Evolutionary conservation across 35 echinoderm and acorn worm species (phyloP), one percentile per base, ranked within the genome.

Genomic region (Patiria miniata): DNA sequence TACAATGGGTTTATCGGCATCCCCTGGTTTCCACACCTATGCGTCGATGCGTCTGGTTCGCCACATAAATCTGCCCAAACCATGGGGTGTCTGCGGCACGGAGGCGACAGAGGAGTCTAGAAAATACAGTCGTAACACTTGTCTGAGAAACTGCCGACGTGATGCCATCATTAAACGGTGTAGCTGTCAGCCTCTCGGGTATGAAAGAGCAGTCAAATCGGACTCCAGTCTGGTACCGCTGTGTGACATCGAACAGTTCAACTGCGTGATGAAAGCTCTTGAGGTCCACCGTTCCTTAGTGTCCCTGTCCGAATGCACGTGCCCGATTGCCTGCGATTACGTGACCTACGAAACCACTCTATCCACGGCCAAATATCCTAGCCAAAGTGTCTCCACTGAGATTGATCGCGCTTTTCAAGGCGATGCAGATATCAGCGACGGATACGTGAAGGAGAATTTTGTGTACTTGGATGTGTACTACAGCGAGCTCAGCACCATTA

Each of bases 401-500:
- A 22, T 19, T 0, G 10, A 18, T 22, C 3, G 7, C n/a, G 30
- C 8, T 19, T 61, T 61, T 61, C 58, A 4, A 7, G 58, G 18
- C 28, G 17, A 22, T 19, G 17, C 21, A 26, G 78, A 10, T 12
- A 10, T 26, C 40, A 23, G 53, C 34, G 65, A 22, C 23, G 80
- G 22, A 34, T 30, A 34, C 80, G 1, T 55, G 39, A 0, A 44
- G 6, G 39, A 40, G 26, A 80, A 39, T 28, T 39, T 39, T 15
- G 78, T 80, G 42, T 51, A 23, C 39, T 40, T 80, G 42, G 78
- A 80, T 19, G 42, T 80, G 23, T 80, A 80, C 42, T 80, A 19
- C 42, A 28, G 17, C 4, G 37, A 80, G 78, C 39, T 80, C 29
- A 80, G 37, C 78, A 51, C 42, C 37, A 80, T 38, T n/a, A 80